Evolutionary conservation across 2,797 vertebrate species (phyloP).

Genomic region (Clarias platycephalus): DNA sequence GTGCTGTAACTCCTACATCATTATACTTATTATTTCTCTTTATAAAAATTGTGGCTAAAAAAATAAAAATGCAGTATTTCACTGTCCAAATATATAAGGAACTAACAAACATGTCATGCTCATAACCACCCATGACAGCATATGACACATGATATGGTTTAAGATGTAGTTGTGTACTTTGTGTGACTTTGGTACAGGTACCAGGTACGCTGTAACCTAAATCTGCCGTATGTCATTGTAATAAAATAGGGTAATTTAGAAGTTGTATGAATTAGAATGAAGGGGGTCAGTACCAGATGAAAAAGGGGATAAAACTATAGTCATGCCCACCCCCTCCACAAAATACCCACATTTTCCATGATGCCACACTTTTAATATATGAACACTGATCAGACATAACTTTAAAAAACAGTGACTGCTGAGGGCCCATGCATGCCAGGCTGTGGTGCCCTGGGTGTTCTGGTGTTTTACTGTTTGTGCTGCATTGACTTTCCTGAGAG

Average conservation of each 20-base stretch:
- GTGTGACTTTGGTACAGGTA: background rate
- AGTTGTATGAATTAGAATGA: constrained; percentile 60
- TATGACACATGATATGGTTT: no score
- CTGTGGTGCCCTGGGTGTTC: no score
- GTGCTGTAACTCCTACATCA: background rate
- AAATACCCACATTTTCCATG: constrained; percentile 44
- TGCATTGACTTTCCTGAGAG: no score
- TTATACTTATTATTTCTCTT: background rate
- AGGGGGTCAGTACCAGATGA: constrained; percentile 63
- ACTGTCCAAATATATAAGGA: background rate
- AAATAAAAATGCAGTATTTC: background rate
- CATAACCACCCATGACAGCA: no score
- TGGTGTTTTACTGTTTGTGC: no score
- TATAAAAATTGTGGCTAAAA: background rate
- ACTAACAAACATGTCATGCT: background rate
- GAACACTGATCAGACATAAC: background rate
- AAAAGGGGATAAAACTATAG: constrained; percentile 54
- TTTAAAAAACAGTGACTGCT: no score
- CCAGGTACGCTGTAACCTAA: background rate
- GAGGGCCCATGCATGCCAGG: no score
- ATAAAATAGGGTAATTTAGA: background rate
- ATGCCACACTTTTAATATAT: constrained; percentile 43
- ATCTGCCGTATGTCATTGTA: background rate
- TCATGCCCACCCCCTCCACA: constrained; percentile 42
- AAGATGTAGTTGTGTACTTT: background rate